Evolutionary conservation across 2,113 vertebrate species (phyloP), one percentile per base, ranked within the genome.

Genomic region (Chloroceryle aenea): DNA sequence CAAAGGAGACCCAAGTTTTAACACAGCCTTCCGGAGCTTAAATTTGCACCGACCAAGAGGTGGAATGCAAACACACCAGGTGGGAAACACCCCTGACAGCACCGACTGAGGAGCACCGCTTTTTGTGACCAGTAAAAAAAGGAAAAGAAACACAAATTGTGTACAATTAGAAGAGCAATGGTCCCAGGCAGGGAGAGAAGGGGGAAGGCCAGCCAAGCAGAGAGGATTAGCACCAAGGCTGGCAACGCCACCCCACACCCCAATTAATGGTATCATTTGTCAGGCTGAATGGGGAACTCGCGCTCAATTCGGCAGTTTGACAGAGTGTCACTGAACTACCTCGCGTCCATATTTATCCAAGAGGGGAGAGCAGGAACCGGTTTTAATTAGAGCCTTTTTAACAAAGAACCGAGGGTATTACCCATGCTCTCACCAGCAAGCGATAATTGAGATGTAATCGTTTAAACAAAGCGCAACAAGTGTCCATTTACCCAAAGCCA

Each of bases 381-480:
- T 61, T 97, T 96, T 97, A 96, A 97, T 97, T 94, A 96, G 90
- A 94, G 76, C 43, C 82, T 85, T 71, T 91, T 89, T 71, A 62
- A 97, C 92, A 91, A 96, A 90, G 90, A 73, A 91, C 62, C 0
- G 0, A 53, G 94, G 84, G 90, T 91, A 97, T 88, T 96, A 97
- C 93, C 90, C 90, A 79, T 42, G 77, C 95, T 96, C 93, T 96
- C 87, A 91, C 87, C 91, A 96, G n/a, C 92, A 36, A 96, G 86
- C 0, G 1, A 84, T 95, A 95, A 97, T 95, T 93, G 94, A 97
- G 94, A 95, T 79, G 91, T 92, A 94, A 95, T 95, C 88, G 7
- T 88, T 94, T 93, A 88, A 97, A 97, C 93, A 93, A 95, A 96
- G 95, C 63, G 76, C 92, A 97, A 97, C 97, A 97, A 97, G 95